Percentiles rank a stretch among this genome's conserved stretches.
Conservation (phyloP, 2,113 vertebrate genomes). For the Ondatra zibethicus region DNA sequence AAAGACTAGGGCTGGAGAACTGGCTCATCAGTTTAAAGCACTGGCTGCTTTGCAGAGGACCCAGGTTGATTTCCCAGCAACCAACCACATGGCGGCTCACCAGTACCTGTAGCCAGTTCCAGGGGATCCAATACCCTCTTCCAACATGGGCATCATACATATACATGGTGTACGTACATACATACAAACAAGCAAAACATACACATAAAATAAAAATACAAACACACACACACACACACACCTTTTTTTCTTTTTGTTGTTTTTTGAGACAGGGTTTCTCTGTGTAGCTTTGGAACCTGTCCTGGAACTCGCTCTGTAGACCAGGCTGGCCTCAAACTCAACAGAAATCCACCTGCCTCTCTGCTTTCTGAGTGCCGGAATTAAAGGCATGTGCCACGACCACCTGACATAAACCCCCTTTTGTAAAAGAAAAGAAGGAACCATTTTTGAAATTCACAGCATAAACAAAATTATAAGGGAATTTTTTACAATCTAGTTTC, state of each 20-base stretch:
- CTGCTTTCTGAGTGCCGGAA: no score
- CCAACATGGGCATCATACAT: not conserved
- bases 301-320: no score
- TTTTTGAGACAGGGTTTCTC: no score
- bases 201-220: not conserved
- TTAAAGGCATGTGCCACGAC: no score
- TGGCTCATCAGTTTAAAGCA: not conserved
- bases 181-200: not conserved
- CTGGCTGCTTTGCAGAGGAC: not conserved
- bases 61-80: not conserved
- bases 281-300: no score
- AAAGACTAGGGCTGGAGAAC: not conserved
- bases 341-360: no score
- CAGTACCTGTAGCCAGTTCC: not conserved
- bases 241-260: no score
- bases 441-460: not conserved
- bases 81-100: not conserved
- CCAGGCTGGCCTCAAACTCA: no score
- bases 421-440: not conserved
- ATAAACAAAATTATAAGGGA: slow-evolving; percentile 32
- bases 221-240: no score
- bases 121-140: not conserved
- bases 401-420: not conserved
- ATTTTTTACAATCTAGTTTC: slow-evolving; percentile 4
- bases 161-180: not conserved